phyloP scores from a whole-genome alignment of 1,140 invertebrate species.

The Drosophila gunungcola region DNA sequence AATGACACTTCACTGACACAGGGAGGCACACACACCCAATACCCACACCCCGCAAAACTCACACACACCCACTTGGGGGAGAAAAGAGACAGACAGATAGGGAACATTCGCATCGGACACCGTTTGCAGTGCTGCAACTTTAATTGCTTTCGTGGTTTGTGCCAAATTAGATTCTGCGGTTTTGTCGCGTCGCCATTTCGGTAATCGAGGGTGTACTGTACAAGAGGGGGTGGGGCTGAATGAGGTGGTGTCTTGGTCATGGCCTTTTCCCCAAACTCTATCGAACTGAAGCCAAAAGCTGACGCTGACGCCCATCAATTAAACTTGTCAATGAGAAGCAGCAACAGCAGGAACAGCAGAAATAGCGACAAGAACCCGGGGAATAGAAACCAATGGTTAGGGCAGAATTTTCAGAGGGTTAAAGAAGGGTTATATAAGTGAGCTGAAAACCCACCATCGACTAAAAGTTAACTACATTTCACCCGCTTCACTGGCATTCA shows the following conservation, averaged over 20 bases:
- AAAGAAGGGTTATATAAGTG: not conserved
- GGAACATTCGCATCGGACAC: constrained; percentile 36
- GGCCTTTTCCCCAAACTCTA: constrained; percentile 41
- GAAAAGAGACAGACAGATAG: constrained; percentile 19
- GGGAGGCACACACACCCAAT: not conserved
- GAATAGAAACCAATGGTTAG: constrained; percentile 35
- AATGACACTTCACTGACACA: constrained; percentile 11
- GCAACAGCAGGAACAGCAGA: constrained; percentile 24
- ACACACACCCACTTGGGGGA: not conserved
- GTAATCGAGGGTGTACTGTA: constrained; percentile 47
- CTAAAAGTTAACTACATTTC: constrained; percentile 40
- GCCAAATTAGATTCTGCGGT: constrained; percentile 80
- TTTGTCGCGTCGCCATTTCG: constrained; percentile 67
- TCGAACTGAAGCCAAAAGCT: constrained; percentile 38
- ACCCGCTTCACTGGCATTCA: not conserved
- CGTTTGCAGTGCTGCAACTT: constrained; percentile 77
- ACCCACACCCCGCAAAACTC: not conserved
- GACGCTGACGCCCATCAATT: constrained; percentile 68
- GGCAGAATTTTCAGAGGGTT: not conserved
- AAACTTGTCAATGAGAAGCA: constrained; percentile 57
- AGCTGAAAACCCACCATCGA: not conserved
- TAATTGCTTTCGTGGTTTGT: constrained; percentile 84
- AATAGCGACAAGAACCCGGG: constrained; percentile 41
- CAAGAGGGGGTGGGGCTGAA: not conserved
- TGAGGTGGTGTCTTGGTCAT: constrained; percentile 23